Conservation (phyloP, 2,797 vertebrate species). For the Sebastes iracundus region DNA sequence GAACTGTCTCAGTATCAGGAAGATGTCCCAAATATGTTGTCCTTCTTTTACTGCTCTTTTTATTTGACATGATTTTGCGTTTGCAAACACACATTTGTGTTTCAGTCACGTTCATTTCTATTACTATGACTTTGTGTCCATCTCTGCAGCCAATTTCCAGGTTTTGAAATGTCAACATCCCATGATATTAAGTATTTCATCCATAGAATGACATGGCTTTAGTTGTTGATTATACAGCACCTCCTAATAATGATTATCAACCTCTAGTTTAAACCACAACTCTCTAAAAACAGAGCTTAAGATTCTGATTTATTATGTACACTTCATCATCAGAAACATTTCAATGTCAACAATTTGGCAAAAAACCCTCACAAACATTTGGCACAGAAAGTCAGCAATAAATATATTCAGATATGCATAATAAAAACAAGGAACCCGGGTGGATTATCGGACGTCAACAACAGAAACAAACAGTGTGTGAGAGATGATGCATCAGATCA, state of each 20-base stretch:
- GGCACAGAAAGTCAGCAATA: constrained; percentile 65
- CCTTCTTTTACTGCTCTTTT: background rate
- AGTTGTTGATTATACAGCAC: background rate
- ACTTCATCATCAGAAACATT: constrained; percentile 60
- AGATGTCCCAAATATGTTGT: background rate
- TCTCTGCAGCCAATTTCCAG: background rate
- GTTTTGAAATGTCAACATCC: background rate
- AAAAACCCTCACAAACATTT: constrained; percentile 74
- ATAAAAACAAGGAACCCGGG: constrained; percentile 45
- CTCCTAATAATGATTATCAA: background rate
- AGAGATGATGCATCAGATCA: constrained; percentile 42
- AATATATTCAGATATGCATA: constrained; percentile 52
- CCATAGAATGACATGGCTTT: background rate
- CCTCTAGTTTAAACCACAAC: background rate
- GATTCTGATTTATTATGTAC: constrained; percentile 67
- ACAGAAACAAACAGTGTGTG: constrained; percentile 20
- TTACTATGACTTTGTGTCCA: background rate
- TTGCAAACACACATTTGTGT: background rate
- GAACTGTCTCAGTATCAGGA: background rate
- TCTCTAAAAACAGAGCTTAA: constrained; percentile 22
- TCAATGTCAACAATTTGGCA: constrained; percentile 53
- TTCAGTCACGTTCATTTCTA: background rate
- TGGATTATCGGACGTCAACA: constrained; percentile 30
- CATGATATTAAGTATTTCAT: background rate
- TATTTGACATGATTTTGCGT: background rate